Conservation (phyloP, 2,888 invertebrate species). For the Alloscopus bannaensis region DNA sequence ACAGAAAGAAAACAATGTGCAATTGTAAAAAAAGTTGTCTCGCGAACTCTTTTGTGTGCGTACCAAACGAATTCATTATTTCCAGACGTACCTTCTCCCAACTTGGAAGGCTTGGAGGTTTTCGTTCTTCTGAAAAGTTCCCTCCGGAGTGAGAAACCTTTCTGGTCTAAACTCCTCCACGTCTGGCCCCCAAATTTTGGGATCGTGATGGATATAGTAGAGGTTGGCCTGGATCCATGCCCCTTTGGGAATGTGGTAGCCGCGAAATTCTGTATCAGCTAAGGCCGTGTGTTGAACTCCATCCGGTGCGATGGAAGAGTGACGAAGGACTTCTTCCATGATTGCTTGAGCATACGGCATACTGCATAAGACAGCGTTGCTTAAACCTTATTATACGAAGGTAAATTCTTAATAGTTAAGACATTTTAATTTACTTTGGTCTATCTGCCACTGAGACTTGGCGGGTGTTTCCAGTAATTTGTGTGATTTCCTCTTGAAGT, state of each 20-base stretch:
- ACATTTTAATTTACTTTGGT: conserved; percentile 38
- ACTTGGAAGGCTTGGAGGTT: conserved; percentile 50
- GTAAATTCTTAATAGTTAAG: conserved; percentile 2
- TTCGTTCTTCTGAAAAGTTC: conserved; percentile 43
- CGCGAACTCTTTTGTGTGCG: neutral
- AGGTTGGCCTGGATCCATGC: conserved; percentile 38
- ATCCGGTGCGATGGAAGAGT: conserved; percentile 80
- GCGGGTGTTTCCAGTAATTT: conserved; percentile 1
- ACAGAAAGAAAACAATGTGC: conserved; percentile 7
- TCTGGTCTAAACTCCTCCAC: conserved; percentile 55
- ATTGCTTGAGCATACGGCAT: conserved; percentile 81
- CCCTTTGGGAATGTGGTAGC: conserved; percentile 45
- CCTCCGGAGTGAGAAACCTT: conserved; percentile 48
- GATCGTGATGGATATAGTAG: conserved; percentile 29
- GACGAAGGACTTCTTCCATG: conserved; percentile 80
- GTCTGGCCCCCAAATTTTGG: conserved; percentile 41
- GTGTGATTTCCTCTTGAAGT: conserved; percentile 10
- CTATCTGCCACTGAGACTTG: conserved; percentile 22
- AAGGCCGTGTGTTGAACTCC: conserved; percentile 79
- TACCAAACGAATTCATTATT: no score
- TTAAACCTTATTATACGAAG: neutral
- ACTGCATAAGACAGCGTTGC: conserved; percentile 20
- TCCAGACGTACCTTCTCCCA: conserved; percentile 13
- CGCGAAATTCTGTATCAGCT: conserved; percentile 75
- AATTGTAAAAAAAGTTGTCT: neutral